phyloP scores from a whole-genome alignment of 2,113 vertebrate genomes.

The Cyanistes caeruleus region DNA sequence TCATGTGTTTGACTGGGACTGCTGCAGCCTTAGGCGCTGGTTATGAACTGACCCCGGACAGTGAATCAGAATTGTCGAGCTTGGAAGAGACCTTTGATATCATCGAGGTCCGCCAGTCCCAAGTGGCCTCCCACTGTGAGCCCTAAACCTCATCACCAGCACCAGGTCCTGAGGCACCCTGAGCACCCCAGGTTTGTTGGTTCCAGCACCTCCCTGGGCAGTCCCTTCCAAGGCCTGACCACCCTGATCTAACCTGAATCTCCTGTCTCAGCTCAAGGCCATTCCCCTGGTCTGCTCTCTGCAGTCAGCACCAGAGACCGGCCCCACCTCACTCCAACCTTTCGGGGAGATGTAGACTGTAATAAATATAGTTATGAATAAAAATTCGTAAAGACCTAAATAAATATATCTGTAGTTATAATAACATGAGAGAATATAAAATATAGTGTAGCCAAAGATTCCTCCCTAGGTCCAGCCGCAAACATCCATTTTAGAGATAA shows the following conservation, averaged over 20 bases:
- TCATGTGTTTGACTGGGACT: background rate
- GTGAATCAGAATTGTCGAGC: background rate
- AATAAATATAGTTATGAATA: too few species aligned
- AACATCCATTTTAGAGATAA: too few species aligned
- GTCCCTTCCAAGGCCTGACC: background rate
- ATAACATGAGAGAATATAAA: too few species aligned
- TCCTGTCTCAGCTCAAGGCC: background rate
- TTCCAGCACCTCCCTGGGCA: background rate
- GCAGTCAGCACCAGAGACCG: background rate
- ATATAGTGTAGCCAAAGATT: too few species aligned
- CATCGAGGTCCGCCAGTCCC: background rate
- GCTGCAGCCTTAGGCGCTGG: background rate
- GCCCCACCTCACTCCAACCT: background rate
- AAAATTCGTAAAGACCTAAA: too few species aligned
- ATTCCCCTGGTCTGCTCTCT: background rate
- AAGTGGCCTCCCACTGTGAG: background rate
- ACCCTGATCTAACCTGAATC: background rate
- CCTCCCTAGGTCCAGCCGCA: too few species aligned
- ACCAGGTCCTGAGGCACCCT: too few species aligned
- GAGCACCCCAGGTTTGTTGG: too few species aligned
- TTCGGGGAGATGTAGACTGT: too few species aligned
- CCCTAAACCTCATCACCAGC: background rate
- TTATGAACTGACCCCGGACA: background rate
- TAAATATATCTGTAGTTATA: too few species aligned
- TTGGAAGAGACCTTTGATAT: background rate